Evolutionary conservation across 53 echinoderm and acorn worm species (phyloP), one percentile per base, ranked within the genome.

Genomic region (Astropecten irregularis): DNA sequence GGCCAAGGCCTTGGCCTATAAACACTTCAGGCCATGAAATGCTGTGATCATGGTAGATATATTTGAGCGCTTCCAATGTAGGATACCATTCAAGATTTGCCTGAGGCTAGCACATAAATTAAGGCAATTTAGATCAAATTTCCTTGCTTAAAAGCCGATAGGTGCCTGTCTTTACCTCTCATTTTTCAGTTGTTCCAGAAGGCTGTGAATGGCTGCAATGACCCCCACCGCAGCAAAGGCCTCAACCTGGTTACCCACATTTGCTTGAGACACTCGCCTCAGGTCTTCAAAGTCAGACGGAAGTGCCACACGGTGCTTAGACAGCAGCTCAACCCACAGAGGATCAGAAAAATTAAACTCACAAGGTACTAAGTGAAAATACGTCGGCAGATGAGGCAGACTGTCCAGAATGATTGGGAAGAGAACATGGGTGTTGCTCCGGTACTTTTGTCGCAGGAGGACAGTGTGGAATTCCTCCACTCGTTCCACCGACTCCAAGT

Each of bases 381-480:
- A 95, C 0, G 92, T 83, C 0, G 95, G 95, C 28, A 90, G 82
- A 47, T 68, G 77, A 0, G 92, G 95, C 26, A 95, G 66, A 9
- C 32, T 84, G 77, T 95, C 92, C 26, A 92, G 22, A 16, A 13
- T 65, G 28, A 96, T 68, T 10, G 92, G 90, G 25, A 94, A 85
- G 34, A 96, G 73, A 20, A 94, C 79, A 22, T 85, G 89, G 7
- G 89, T 66, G 33, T 68, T 83, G 22, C 87, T 82, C 15, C 76
- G 82, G 20, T 79, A 76, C n/a, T 92, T 88, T 58, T 96, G 93
- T 31, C 97, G 76, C 87, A 89, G 92, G 16, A 96, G 49, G 6
- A 90, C 92, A 2, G 91, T 92, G 84, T 96, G 91, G 62, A 96
- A 90, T 40, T 96, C 97, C 82, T 96, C 97, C 42, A 92, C 82